Percentiles rank a stretch among this genome's conserved stretches.
Conservation (phyloP, 2,113 vertebrate genomes). For the Pelodiscus sinensis region DNA sequence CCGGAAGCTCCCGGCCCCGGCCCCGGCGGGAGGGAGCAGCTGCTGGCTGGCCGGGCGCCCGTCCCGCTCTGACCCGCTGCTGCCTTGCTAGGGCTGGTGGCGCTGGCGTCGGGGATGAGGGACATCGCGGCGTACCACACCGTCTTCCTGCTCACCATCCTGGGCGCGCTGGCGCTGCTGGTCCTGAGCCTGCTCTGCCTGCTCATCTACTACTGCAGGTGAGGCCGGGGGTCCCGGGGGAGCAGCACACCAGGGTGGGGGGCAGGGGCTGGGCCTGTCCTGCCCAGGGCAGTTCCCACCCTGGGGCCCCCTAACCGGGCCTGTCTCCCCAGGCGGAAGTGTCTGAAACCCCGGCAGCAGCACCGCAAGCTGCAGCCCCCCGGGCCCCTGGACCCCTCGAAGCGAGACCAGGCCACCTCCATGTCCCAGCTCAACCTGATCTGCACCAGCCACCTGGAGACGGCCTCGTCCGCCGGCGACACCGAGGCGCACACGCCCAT, state of each 20-base stretch:
- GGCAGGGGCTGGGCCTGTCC: too few relatives aligned
- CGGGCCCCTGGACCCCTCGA: conserved; percentile 82
- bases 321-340: conserved; percentile 82
- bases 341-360: conserved; percentile 93
- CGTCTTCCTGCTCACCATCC: conserved; percentile 95
- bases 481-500: conserved; percentile 80
- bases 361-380: conserved; percentile 88
- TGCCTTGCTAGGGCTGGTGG: conserved; percentile 82
- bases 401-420: conserved; percentile 92
- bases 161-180: conserved; percentile 91
- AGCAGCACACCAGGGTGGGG: too few relatives aligned
- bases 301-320: background rate
- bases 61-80: background rate
- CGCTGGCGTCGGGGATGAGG: conserved; percentile 86
- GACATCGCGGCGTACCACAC: conserved; percentile 97
- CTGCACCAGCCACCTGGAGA: conserved; percentile 88
- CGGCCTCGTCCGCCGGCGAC: conserved; percentile 82
- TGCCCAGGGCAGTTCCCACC: too few relatives aligned
- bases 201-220: conserved; percentile 98
- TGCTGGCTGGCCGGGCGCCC: background rate
- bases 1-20: too few relatives aligned
- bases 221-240: conserved; percentile 22
- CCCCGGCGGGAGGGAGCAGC: background rate
- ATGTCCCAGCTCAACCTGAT: conserved; percentile 94
- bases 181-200: conserved; percentile 94